Percentiles rank a stretch among this genome's conserved stretches.
Evolutionary conservation across 1,140 invertebrate genomes (phyloP).

Genomic region (Ceratina japonica): DNA sequence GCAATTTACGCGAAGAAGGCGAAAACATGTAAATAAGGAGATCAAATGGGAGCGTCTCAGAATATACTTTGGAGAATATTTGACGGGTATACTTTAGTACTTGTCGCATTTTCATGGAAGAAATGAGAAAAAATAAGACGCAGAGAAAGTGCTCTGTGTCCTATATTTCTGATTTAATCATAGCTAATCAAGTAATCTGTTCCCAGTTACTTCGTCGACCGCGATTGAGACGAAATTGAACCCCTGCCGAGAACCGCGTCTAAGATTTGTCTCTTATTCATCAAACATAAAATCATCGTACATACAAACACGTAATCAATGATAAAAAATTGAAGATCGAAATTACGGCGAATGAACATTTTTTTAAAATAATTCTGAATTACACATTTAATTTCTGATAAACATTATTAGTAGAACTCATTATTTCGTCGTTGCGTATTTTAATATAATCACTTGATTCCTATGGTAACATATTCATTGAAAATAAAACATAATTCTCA

Average conservation of each 20-base stretch:
- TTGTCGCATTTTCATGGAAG: no score
- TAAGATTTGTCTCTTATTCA: slow-evolving; percentile 19
- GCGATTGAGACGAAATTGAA: slow-evolving; percentile 24
- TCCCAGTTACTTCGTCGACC: background rate
- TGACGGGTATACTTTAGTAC: no score
- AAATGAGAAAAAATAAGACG: no score
- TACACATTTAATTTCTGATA: no score
- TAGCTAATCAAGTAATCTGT: slow-evolving; percentile 8
- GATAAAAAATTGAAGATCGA: background rate
- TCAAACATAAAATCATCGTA: background rate
- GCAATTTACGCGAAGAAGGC: no score
- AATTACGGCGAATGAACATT: background rate
- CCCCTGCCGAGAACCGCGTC: background rate
- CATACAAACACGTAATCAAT: background rate
- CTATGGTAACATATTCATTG: background rate
- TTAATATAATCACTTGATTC: background rate
- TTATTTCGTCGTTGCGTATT: background rate
- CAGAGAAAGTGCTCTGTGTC: background rate
- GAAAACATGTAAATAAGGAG: no score
- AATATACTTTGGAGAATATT: no score
- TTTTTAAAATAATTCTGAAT: no score
- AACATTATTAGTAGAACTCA: background rate
- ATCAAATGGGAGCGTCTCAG: no score
- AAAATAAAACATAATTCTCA: background rate
- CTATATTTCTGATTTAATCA: slow-evolving; percentile 5